phyloP scores from a whole-genome alignment of 2,797 vertebrate genomes.

The Esox masquinongy region DNA sequence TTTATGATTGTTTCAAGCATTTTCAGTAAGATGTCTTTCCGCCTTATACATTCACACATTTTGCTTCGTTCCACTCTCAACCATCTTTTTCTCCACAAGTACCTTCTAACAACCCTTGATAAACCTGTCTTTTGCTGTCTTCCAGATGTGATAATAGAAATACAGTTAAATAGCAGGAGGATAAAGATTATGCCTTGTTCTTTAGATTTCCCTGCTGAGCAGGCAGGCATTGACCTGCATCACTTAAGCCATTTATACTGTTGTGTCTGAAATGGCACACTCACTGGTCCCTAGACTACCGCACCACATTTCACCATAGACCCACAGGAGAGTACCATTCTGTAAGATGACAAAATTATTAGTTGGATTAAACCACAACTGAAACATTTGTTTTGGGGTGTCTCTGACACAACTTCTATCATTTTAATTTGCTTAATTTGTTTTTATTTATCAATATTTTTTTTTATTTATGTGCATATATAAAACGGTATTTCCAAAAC shows the following conservation, averaged over 20 bases:
- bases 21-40: neutral
- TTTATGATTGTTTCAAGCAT: neutral
- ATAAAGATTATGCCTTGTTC: neutral
- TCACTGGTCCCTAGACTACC: too few species aligned
- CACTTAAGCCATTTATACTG: too few species aligned
- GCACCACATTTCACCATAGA: too few species aligned
- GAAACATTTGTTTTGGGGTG: neutral
- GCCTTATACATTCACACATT: neutral
- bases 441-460: neutral
- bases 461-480: neutral
- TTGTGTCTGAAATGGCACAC: too few species aligned
- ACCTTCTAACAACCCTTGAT: too few species aligned
- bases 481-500: neutral
- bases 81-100: too few species aligned
- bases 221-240: neutral
- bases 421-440: neutral
- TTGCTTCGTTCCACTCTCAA: neutral
- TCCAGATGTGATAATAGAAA: neutral
- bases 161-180: neutral
- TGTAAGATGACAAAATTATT: neutral
- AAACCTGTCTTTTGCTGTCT: neutral
- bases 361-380: conserved; percentile 1
- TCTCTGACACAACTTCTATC: neutral
- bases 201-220: neutral
- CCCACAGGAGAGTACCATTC: neutral